phyloP scores from a whole-genome alignment of 2,888 invertebrate species.

The Synergus gifuensis region DNA sequence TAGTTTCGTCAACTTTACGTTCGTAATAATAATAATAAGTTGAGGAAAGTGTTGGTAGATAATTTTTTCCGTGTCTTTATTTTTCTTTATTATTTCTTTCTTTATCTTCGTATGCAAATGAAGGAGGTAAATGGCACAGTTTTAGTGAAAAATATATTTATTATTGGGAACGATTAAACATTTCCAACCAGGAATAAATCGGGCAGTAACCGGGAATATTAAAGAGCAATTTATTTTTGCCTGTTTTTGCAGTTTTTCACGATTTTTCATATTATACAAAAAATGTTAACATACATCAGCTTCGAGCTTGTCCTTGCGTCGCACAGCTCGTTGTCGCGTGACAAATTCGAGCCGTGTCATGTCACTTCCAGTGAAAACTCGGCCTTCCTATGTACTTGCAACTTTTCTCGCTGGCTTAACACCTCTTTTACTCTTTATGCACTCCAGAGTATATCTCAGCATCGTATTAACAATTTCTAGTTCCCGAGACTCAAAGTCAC shows the following conservation, averaged over 20 bases:
- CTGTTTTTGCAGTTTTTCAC: not conserved
- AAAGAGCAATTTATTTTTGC: not conserved
- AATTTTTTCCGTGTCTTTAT: no score
- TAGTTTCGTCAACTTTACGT: no score
- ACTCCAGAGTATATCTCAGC: conserved; percentile 1
- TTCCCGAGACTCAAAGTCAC: not conserved
- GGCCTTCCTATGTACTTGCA: conserved; percentile 37
- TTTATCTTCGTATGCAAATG: no score
- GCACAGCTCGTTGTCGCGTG: conserved; percentile 66
- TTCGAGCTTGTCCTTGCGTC: conserved; percentile 54
- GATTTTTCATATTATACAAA: not conserved
- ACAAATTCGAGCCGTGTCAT: conserved; percentile 63
- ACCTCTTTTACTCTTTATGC: conserved; percentile 25
- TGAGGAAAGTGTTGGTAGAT: no score
- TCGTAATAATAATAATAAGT: no score
- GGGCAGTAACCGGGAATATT: no score
- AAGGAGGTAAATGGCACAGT: no score
- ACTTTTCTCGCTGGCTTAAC: conserved; percentile 32
- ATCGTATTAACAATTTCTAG: not conserved
- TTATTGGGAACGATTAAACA: no score
- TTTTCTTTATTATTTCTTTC: no score
- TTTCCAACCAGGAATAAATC: no score
- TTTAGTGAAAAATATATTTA: no score
- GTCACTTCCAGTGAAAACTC: conserved; percentile 49
- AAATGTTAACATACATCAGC: not conserved